Evolutionary conservation across 2,797 vertebrate genomes (phyloP).

Genomic region (Knipowitschia caucasica): DNA sequence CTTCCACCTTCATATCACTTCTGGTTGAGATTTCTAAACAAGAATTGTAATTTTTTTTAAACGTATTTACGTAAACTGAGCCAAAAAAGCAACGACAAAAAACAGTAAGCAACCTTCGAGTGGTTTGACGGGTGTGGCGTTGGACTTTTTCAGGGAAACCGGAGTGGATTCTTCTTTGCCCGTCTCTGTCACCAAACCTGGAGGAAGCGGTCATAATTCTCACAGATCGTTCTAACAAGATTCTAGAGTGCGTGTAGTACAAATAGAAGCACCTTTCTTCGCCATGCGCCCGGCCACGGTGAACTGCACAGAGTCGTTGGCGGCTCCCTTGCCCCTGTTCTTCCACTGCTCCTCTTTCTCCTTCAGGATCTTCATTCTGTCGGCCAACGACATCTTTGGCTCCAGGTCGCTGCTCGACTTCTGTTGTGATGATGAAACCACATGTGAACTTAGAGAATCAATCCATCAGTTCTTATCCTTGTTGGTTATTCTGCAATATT

Average conservation of each 20-base stretch:
- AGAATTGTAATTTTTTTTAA: not conserved
- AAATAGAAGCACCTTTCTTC: constrained; percentile 65
- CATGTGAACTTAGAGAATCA: constrained; percentile 16
- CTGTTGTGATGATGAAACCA: constrained; percentile 52
- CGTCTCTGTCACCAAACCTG: constrained; percentile 72
- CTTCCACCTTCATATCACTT: constrained; percentile 71
- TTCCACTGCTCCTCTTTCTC: constrained; percentile 81
- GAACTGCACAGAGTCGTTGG: constrained; percentile 81
- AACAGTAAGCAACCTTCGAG: constrained; percentile 64
- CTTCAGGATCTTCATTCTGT: constrained; percentile 78
- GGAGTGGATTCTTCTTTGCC: constrained; percentile 65
- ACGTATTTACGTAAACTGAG: not conserved
- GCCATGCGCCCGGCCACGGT: constrained; percentile 82
- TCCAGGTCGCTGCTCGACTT: constrained; percentile 61
- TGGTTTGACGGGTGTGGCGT: constrained; percentile 73
- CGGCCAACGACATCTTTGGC: constrained; percentile 71
- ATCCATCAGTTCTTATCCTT: too few relatives aligned
- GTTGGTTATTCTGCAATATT: too few relatives aligned
- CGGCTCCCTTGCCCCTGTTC: constrained; percentile 75
- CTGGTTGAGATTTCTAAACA: constrained; percentile 75
- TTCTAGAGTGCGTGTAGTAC: not conserved
- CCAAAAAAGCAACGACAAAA: too few relatives aligned
- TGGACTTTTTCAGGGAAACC: constrained; percentile 63
- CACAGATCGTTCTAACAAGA: not conserved
- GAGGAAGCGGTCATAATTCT: constrained; percentile 6